Conservation (phyloP, 2,888 invertebrate species). For the Agrochola circellaris region DNA sequence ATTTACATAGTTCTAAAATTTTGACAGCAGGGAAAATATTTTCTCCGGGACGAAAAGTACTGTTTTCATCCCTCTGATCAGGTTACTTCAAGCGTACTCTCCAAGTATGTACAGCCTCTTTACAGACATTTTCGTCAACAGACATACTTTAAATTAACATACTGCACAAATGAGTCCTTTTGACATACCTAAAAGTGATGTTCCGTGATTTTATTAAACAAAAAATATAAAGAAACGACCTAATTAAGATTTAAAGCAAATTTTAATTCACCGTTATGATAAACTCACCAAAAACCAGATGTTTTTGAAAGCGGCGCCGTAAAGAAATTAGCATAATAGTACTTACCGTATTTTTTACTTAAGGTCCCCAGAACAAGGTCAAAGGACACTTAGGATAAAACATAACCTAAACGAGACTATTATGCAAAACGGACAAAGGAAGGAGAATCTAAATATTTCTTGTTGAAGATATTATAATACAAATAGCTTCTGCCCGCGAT, state of each 20-base stretch:
- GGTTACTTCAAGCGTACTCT: too few species aligned
- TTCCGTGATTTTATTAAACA: not conserved
- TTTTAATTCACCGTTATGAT: conserved; percentile 37
- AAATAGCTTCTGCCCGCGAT: too few species aligned
- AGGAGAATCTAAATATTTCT: not conserved
- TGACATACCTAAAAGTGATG: not conserved
- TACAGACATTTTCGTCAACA: not conserved
- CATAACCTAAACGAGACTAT: conserved; percentile 29
- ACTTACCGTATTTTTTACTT: conserved; percentile 48
- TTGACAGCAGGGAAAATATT: too few species aligned
- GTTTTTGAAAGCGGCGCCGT: conserved; percentile 30
- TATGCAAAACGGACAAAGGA: not conserved
- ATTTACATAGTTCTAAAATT: too few species aligned
- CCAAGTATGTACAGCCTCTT: too few species aligned
- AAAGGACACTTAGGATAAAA: conserved; percentile 19
- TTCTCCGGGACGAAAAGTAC: too few species aligned
- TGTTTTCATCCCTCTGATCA: too few species aligned
- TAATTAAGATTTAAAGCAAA: conserved; percentile 29
- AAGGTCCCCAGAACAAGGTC: conserved; percentile 29
- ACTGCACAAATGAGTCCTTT: not conserved
- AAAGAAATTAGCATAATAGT: conserved; percentile 44
- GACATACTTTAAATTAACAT: too few species aligned
- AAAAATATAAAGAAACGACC: conserved; percentile 1
- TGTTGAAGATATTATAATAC: not conserved
- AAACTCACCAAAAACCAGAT: conserved; percentile 40